Evolutionary conservation across 2,797 vertebrate species (phyloP).

Genomic region (Cossypha polioptera): DNA sequence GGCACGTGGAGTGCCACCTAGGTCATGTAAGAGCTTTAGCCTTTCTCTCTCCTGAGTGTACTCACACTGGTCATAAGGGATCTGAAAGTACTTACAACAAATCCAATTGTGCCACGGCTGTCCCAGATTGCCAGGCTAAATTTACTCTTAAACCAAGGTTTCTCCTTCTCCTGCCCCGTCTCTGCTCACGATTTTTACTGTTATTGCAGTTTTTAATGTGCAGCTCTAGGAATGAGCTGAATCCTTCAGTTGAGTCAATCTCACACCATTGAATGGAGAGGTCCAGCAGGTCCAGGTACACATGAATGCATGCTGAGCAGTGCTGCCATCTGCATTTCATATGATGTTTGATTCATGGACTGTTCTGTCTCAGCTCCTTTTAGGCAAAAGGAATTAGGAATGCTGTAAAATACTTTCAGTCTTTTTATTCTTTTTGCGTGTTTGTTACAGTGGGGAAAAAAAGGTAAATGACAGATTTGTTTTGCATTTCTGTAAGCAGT

Average conservation of each 20-base stretch:
- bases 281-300: background rate
- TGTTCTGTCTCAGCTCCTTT: conserved; percentile 54
- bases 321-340: conserved; percentile 57
- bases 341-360: conserved; percentile 29
- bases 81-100: background rate
- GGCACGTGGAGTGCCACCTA: background rate
- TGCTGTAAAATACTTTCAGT: conserved; percentile 60
- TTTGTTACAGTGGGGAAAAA: conserved; percentile 1
- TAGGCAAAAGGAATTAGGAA: conserved; percentile 57
- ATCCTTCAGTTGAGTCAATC: background rate
- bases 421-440: conserved; percentile 35
- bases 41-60: background rate
- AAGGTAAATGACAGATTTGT: conserved; percentile 42
- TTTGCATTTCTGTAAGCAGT: conserved; percentile 17
- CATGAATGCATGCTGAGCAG: background rate
- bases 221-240: background rate
- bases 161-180: background rate
- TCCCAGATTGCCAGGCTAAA: background rate
- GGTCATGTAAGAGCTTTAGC: accelerated
- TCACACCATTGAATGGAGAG: background rate
- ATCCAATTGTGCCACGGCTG: background rate
- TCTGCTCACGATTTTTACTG: background rate
- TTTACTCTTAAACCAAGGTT: background rate
- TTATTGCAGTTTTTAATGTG: background rate
- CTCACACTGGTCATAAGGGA: accelerated